Evolutionary conservation across 2,113 vertebrate species (phyloP), one percentile per base, ranked within the genome.

Genomic region (Tretioscincus oriximinensis): DNA sequence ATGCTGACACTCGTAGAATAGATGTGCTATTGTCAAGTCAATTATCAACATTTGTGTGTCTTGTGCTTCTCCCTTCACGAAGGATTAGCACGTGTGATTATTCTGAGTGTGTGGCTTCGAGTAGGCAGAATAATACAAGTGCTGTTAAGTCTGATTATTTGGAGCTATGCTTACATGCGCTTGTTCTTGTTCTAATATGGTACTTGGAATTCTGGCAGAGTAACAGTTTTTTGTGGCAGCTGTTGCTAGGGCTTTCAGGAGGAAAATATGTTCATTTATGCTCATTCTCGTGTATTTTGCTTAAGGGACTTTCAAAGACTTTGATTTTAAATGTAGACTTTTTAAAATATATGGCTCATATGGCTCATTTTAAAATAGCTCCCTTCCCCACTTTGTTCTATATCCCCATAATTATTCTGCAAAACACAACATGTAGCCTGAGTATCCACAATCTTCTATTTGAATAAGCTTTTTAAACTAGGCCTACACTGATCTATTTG

Each of bases 121-220:
- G 58, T 67, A 89, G 72, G 88, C 88, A 85, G 64, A 89, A 89
- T 84, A 90, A 89, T 85, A 78, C 85, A 61, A 85, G 77, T 71
- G 82, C 85, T 89, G 63, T 5, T 61, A 77, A 87, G 47, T 68
- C 31, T 77, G 63, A 84, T 86, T 84, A 87, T 64, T 78, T 73
- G 74, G 80, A 67, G 49, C 35, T 65, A 84, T 67, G 87, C 84
- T 88, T 69, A 4, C 76, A 76, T 67, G 76, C 0, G 0, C 81
- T 80, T 69, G 78, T 86, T 63, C 58, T 26, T 63, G 73, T 63
- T 58, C 60, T 76, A 76, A 76, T 76, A 31, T 63, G 58, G 31
- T n/a, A 7, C 31, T 76, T 41, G 73, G 51, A 31, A 60, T 74
- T 74, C 54, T 74, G 73, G 58, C 73, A 76, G 58, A 76, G 73